phyloP scores from a whole-genome alignment of 2,888 invertebrate species.

The Stenurella melanura region DNA sequence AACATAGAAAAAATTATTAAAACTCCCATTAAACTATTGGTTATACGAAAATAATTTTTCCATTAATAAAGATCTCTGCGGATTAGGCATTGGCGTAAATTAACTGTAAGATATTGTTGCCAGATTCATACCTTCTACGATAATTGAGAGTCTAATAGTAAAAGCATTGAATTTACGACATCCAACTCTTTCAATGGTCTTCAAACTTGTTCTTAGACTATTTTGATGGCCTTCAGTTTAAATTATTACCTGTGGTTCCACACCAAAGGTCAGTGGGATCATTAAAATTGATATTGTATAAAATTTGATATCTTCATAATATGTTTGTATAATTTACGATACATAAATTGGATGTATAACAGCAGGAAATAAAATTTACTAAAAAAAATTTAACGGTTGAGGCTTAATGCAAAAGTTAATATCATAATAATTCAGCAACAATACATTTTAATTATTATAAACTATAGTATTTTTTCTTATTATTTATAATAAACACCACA shows the following conservation, averaged over 20 bases:
- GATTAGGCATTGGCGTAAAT: not conserved
- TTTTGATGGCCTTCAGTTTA: constrained; percentile 29
- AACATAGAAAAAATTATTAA: too few species aligned
- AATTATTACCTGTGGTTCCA: constrained; percentile 34
- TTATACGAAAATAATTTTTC: not conserved
- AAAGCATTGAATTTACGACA: constrained; percentile 2
- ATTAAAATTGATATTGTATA: constrained; percentile 39
- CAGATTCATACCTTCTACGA: not conserved
- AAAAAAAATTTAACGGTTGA: not conserved
- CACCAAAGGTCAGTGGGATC: constrained; percentile 34
- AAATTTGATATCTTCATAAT: constrained; percentile 47
- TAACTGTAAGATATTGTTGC: not conserved
- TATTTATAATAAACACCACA: too few species aligned
- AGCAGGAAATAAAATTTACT: not conserved
- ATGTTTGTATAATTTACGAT: constrained; percentile 34
- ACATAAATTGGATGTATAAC: constrained; percentile 23
- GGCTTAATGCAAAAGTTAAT: not conserved
- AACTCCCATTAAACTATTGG: too few species aligned
- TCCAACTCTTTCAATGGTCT: constrained; percentile 12
- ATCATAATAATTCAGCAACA: too few species aligned
- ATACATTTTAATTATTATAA: too few species aligned
- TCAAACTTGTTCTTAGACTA: constrained; percentile 11
- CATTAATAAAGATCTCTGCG: not conserved
- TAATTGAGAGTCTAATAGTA: not conserved
- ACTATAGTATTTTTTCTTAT: too few species aligned